phyloP scores from a whole-genome alignment of 2,888 invertebrate species.

The Silvanus unidentatus region DNA sequence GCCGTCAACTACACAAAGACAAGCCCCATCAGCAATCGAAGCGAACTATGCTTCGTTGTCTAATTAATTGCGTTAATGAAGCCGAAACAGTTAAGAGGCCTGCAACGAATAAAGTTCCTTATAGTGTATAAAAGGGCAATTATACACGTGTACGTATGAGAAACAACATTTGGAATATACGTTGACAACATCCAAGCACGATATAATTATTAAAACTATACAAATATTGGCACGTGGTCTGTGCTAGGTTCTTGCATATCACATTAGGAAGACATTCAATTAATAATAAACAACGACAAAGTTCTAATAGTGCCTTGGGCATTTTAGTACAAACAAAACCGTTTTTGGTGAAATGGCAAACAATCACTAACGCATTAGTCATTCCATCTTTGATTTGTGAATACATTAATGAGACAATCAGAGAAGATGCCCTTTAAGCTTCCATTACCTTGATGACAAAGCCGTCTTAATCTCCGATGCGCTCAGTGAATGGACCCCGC shows the following conservation, averaged over 20 bases:
- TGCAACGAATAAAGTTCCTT: conserved; percentile 1
- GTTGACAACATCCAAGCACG: not conserved
- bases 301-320: not conserved
- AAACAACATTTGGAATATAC: not conserved
- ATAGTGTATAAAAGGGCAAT: not conserved
- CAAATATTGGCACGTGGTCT: not conserved
- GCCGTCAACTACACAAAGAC: conserved; percentile 36
- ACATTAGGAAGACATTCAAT: not conserved
- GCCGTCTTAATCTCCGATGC: conserved; percentile 42
- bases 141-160: not conserved
- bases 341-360: conserved; percentile 25
- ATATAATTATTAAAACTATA: not conserved
- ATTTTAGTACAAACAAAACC: not conserved
- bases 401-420: conserved; percentile 46
- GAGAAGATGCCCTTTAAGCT: conserved; percentile 36
- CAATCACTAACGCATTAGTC: conserved; percentile 41
- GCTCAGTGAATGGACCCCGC: conserved; percentile 32
- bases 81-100: conserved; percentile 34
- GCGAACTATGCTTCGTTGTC: conserved; percentile 35
- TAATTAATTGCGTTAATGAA: conserved; percentile 44
- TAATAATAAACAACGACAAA: not conserved
- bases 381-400: conserved; percentile 45
- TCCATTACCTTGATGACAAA: conserved; percentile 48
- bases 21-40: conserved; percentile 31
- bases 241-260: not conserved